Conservation (phyloP, 2,113 vertebrate species). For the Myanophis thanlyinensis region DNA sequence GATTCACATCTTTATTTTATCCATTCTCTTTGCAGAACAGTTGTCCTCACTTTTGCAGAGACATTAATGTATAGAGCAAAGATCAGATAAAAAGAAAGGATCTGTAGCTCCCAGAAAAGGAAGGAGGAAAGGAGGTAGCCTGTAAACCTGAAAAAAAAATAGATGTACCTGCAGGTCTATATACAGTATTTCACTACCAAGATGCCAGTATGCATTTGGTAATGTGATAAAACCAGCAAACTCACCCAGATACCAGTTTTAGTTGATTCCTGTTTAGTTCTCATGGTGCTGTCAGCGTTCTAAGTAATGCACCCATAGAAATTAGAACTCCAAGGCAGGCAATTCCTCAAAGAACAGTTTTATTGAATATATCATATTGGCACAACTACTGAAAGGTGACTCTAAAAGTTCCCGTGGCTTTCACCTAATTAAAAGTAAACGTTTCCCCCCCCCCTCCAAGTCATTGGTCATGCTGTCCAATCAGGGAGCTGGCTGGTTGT, state of each 20-base stretch:
- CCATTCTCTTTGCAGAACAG: not conserved
- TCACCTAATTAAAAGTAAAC: too few relatives aligned
- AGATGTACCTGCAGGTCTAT: not conserved
- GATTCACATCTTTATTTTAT: not conserved
- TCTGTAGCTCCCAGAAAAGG: not conserved
- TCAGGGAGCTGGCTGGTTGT: too few relatives aligned
- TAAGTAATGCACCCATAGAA: too few relatives aligned
- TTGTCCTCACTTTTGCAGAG: not conserved
- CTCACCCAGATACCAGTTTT: not conserved
- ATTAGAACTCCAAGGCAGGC: too few relatives aligned
- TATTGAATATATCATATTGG: too few relatives aligned
- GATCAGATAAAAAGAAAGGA: not conserved
- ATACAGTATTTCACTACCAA: not conserved
- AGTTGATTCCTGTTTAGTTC: not conserved
- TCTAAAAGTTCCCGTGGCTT: too few relatives aligned
- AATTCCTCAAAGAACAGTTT: too few relatives aligned
- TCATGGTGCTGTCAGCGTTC: too few relatives aligned
- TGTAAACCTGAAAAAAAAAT: not conserved
- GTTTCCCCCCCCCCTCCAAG: too few relatives aligned
- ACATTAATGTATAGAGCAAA: not conserved
- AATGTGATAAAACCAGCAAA: conserved; percentile 4
- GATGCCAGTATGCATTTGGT: not conserved
- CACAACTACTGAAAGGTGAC: too few relatives aligned
- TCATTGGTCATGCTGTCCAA: too few relatives aligned
- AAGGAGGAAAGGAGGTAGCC: too few relatives aligned